Evolutionary conservation across 2,797 vertebrate genomes (phyloP), one percentile per base, ranked within the genome.

Genomic region (Hippoglossus hippoglossus): DNA sequence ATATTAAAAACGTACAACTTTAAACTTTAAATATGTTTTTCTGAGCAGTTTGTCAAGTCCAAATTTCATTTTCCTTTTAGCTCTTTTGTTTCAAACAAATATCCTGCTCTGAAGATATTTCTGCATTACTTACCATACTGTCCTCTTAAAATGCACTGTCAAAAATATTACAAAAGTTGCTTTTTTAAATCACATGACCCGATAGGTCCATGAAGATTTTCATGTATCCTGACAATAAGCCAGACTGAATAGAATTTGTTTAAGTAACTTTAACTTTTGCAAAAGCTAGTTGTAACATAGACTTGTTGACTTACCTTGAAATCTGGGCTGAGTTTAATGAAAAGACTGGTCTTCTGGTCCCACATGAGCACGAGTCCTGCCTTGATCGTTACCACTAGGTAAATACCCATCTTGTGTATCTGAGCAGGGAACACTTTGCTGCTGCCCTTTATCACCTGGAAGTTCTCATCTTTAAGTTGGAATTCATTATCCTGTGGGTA

Each of bases 311-410:
- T 87, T 88, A 98, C 98, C 94, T 96, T 91, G 88, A 95, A 96
- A 15, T 85, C 41, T 0, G 95, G 93, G 61, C 84, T 93, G 13
- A 98, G 92, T 75, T 94, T 96, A 79, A 99, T 95, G 82, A 96
- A 96, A 66, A 98, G 91, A 73, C 95, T 96, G 36, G 97, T 99
- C 89, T 94, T 96, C 87, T 82, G 93, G 91, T 99, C 97, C 98
- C 98, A 99, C 90, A 95, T 93, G 19, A 98, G 85, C 67, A 94
- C 89, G n/a, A 98, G 76, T 18, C 97, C 96, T 1, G 46, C 39
- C 6, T 87, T 82, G 4, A 95, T 91, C 1, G 94, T 94, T 84
- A 97, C 88, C 60, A 97, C 95, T 60, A 94, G 57, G 87, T 96
- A 98, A 83, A 94, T 90, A 21, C 98, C 97, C 95, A 96, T 94